Percentiles rank a stretch among this genome's conserved stretches.
phyloP scores from a whole-genome alignment of 2,888 invertebrate species.

The Brassicogethes aeneus region DNA sequence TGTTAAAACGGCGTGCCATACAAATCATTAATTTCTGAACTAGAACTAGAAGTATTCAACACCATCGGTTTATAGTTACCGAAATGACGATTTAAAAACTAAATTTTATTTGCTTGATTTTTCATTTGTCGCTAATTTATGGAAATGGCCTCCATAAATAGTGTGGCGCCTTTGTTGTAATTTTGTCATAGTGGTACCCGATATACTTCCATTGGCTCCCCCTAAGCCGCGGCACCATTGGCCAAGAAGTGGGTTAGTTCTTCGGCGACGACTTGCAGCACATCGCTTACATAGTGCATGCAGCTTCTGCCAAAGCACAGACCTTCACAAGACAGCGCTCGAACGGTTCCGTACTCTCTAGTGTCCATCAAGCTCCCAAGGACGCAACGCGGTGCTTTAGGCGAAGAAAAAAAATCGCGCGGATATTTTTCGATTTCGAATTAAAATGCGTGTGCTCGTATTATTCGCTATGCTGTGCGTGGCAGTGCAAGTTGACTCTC shows the following conservation, averaged over 20 bases:
- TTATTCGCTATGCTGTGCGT: slow-evolving; percentile 27
- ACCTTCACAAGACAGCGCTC: slow-evolving; percentile 34
- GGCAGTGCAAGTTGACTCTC: slow-evolving; percentile 28
- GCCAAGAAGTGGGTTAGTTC: slow-evolving; percentile 40
- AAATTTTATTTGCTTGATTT: too few species aligned
- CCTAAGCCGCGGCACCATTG: slow-evolving; percentile 32
- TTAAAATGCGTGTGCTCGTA: slow-evolving; percentile 25
- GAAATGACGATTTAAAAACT: too few species aligned
- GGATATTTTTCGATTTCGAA: slow-evolving; percentile 12
- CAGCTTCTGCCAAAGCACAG: slow-evolving; percentile 35
- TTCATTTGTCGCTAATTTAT: too few species aligned
- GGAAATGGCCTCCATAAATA: too few species aligned
- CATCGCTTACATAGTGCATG: slow-evolving; percentile 33
- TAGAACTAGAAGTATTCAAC: too few species aligned
- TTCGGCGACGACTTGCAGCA: slow-evolving; percentile 31
- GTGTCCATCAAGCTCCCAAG: slow-evolving; percentile 14
- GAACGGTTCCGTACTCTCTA: slow-evolving; percentile 19
- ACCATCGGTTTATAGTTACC: too few species aligned
- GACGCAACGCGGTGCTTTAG: slow-evolving; percentile 17
- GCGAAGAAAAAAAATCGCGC: slow-evolving; percentile 8
- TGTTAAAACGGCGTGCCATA: too few species aligned
- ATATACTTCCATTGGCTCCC: neutral
- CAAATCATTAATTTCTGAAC: too few species aligned
- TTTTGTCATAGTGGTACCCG: too few species aligned
- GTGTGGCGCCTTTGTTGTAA: too few species aligned